Evolutionary conservation across 2,113 vertebrate species (phyloP).

Genomic region (Alaudala cheleensis): DNA sequence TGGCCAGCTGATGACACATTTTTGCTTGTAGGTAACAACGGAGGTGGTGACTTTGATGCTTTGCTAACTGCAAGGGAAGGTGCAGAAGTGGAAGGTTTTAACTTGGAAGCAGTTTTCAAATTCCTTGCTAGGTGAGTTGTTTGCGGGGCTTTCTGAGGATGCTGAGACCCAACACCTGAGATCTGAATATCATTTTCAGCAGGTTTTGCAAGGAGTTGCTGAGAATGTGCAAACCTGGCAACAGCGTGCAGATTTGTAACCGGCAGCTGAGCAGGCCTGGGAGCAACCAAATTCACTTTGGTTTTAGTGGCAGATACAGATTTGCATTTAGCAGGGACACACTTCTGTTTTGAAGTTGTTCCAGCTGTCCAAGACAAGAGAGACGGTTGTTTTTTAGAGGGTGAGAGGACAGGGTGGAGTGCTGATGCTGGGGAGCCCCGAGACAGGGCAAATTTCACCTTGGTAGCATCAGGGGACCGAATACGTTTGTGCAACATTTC

Average conservation of each 20-base stretch:
- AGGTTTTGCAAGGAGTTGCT: constrained; percentile 49
- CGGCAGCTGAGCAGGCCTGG: neutral
- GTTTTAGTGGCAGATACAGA: neutral
- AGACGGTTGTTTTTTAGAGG: constrained; percentile 15
- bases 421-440: neutral
- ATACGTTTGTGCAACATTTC: constrained; percentile 76
- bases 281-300: neutral
- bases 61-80: constrained; percentile 46
- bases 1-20: neutral
- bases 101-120: neutral
- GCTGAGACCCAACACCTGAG: neutral
- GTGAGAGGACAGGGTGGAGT: neutral
- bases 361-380: constrained; percentile 1
- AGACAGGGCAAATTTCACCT: constrained; percentile 16
- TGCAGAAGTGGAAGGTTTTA: constrained; percentile 41
- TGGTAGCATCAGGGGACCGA: constrained; percentile 67
- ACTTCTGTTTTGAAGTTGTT: constrained; percentile 19
- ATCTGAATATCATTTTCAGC: neutral
- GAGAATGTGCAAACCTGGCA: constrained; percentile 42
- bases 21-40: constrained; percentile 10
- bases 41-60: neutral
- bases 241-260: neutral
- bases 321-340: neutral
- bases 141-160: neutral
- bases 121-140: neutral